A percentile compares a stretch with the other conserved stretches of the same genome.
These are phyloP conservation scores for Lacanobia oleracea DNA, from an alignment of 2,888 invertebrate genomes.

Conservation along the genomic window DNA sequence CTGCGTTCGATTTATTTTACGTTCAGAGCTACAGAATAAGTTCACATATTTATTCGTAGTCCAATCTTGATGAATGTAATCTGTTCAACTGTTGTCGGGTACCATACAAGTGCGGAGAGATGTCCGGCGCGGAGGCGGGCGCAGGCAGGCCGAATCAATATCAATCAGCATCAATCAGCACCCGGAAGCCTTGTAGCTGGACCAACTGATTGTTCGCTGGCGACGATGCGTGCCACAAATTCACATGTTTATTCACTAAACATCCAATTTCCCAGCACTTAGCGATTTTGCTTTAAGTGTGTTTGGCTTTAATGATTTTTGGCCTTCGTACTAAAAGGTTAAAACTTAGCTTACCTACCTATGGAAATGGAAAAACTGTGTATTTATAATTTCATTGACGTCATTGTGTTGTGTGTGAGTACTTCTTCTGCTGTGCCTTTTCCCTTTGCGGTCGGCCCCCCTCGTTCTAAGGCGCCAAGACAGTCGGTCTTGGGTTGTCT, in stretches of 20 bases:
- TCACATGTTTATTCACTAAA: slow-evolving; percentile 53
- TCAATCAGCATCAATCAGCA: slow-evolving; percentile 86
- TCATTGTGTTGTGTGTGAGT: too few species aligned
- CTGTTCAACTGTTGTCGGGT: slow-evolving; percentile 37
- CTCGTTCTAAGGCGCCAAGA: too few species aligned
- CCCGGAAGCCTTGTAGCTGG: slow-evolving; percentile 86
- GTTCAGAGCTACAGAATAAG: background rate
- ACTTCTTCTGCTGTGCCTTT: too few species aligned
- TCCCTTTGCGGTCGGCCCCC: too few species aligned
- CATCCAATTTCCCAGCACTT: slow-evolving; percentile 27
- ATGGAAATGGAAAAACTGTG: background rate
- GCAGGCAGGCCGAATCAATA: slow-evolving; percentile 77
- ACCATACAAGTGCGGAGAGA: slow-evolving; percentile 75
- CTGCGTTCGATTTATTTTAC: too few species aligned
- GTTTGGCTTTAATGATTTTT: slow-evolving; percentile 24
- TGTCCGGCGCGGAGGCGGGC: slow-evolving; percentile 64
- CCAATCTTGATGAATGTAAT: slow-evolving; percentile 46
- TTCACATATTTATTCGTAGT: slow-evolving; percentile 6
- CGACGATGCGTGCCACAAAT: slow-evolving; percentile 60
- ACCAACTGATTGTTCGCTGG: slow-evolving; percentile 77
- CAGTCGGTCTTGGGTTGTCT: too few species aligned
- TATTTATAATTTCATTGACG: background rate
- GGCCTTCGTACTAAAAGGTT: slow-evolving; percentile 1
- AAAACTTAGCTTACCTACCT: background rate
- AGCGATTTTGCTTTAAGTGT: slow-evolving; percentile 33